Base-by-base conservation (phyloP, 2,113 vertebrate genomes). In the Natator depressus region DNA sequence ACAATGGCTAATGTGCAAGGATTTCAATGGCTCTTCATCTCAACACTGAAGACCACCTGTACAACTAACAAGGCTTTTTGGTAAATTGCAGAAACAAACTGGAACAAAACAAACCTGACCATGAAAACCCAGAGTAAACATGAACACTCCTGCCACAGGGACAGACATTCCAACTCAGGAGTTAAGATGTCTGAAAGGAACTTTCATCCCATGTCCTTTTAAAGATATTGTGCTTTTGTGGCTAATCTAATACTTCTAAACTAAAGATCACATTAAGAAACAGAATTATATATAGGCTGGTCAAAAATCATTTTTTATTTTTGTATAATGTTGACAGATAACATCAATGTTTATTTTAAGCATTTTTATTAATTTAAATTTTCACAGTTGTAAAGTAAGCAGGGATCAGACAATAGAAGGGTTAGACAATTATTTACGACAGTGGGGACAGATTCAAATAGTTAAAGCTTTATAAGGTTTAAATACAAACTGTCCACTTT, bases 151-250 rank as follows among this genome's bases (percentile, higher is more conserved):
- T 62, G 35, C n/a, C n/a, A 72, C 19, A 22, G 17, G 85, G 69
- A n/a, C n/a, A 62, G 80, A 93, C 25, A 80, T 90, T 90, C 90
- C 87, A 80, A 80, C 42, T 85, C 93, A 80, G 80, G 49, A 93
- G 62, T 85, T 93, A 95, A 88, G 27, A 86, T 4, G 79, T 38
- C 75, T 6, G 49, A 91, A 59, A 93, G 42, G 42, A 94, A 80
- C 54, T 85, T 59, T 14, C 89, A 10, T 85, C 92, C 49, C 42
- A 27, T 75, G 92, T 87, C 82, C 55, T 91, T 5, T 22, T 69
- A 19, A 81, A 82, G 29, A 38, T 62, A 90, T 62, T 85, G 93
- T 62, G 8, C 51, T 91, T 35, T 93, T 49, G 93, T 29, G 84
- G 42, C 13, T 93, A 14, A 62, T 91, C 91, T 16, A 89, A 19